Conservation (phyloP, 2,888 invertebrate genomes). For the Nezara viridula region DNA sequence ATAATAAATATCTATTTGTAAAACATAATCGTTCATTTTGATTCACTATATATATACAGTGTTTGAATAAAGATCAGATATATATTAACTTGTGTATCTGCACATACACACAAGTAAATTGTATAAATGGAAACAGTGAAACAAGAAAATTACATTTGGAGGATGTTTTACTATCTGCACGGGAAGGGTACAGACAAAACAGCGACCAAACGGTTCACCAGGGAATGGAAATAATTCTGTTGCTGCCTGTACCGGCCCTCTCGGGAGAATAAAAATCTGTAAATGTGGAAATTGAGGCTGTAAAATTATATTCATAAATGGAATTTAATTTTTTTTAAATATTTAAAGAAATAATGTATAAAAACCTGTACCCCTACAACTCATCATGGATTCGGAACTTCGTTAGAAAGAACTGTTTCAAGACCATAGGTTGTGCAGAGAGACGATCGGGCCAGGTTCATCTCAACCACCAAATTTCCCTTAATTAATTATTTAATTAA, state of each 20-base stretch:
- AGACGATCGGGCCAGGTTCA: no score
- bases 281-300: background rate
- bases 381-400: no score
- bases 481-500: no score
- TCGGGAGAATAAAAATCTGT: background rate
- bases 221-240: background rate
- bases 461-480: no score
- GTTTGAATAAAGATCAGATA: background rate
- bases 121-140: background rate
- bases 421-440: no score
- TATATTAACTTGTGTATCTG: background rate
- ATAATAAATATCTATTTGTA: no score
- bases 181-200: background rate
- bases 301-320: background rate
- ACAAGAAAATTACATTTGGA: background rate
- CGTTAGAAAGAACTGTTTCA: no score
- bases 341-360: no score
- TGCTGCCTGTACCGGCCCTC: background rate
- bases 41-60: no score
- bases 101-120: background rate
- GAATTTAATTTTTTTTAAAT: background rate
- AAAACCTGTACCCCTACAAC: no score
- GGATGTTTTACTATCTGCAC: background rate
- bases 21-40: no score
- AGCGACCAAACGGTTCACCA: background rate